Base-by-base conservation (phyloP, 2,888 invertebrate species). In the Agrotis segetum region DNA sequence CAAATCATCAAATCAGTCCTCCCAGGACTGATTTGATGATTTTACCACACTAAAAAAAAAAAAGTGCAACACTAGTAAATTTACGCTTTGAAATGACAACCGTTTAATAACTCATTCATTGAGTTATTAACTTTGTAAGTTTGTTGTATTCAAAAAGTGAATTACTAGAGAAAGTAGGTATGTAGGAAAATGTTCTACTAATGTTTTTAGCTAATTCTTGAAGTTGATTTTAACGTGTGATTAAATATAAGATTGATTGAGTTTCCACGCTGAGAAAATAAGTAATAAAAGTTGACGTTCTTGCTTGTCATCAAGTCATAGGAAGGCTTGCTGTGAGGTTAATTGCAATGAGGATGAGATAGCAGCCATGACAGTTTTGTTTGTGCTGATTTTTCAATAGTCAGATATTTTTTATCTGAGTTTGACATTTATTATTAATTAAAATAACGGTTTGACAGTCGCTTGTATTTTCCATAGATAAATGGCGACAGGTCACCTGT, bases 101-200 rank as follows among this genome's bases (percentile, higher is more conserved):
- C 64, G 49, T 74, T 64, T 69, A 82, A 69, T 74, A 60, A 16
- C 34, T 53, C 2, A 29, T 29, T 68, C 63, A 78, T 66, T 66
- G 61, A 24, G 56, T 7, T 6, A 0, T 29, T 34, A 34, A 34
- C 29, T 29, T 29, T 29, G 4, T 29, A 59, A 46, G 19, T 56
- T 58, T 53, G 58, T 60, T 24, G 24, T 62, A 61, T 73, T 71
- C 58, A 71, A 55, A 67, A 13, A 60, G 46, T 68, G 7, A 82
- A 71, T 71, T 72, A 55, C 14, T 50, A 58, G 76, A 55, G 80
- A 81, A 82, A 81, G 82, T 75, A 29, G 44, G 69, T 70, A 29
- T 24, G n/a, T n/a, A n/a, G n/a, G n/a, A 61, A 11, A 0, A n/a
- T 60, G 71, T 74, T 67, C 63, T 60, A 50, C 11, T 29, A n/a